Conservation (phyloP, 2,113 vertebrate species). For the Athene noctua region DNA sequence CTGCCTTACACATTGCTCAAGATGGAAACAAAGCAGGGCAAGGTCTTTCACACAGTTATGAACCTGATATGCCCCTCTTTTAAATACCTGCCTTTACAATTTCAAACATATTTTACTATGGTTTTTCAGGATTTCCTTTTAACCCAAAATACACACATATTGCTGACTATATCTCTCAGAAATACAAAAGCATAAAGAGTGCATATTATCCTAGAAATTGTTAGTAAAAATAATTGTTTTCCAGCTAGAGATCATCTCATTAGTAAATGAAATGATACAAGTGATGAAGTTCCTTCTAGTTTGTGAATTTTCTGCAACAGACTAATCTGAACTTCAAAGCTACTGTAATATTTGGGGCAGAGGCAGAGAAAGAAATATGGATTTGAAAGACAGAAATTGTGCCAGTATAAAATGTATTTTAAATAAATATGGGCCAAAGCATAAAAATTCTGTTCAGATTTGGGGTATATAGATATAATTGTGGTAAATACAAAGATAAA, state of each 20-base stretch:
- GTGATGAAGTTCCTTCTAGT: background rate
- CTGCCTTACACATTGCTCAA: background rate
- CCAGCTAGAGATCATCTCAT: background rate
- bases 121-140: background rate
- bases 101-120: background rate
- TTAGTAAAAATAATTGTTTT: background rate
- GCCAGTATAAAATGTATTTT: background rate
- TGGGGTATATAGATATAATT: background rate
- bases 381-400: background rate
- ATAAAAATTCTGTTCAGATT: background rate
- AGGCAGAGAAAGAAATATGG: background rate
- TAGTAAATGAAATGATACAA: background rate
- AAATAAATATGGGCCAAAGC: background rate
- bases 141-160: background rate
- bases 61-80: background rate
- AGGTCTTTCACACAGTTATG: background rate
- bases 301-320: background rate
- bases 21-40: background rate
- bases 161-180: background rate
- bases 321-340: background rate
- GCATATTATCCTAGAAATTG: background rate
- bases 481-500: background rate
- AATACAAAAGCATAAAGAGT: background rate
- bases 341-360: background rate
- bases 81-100: background rate